These are phyloP conservation scores for Gorsachius magnificus DNA, from an alignment of 2,797 vertebrate species.

Conservation along the genomic window DNA sequence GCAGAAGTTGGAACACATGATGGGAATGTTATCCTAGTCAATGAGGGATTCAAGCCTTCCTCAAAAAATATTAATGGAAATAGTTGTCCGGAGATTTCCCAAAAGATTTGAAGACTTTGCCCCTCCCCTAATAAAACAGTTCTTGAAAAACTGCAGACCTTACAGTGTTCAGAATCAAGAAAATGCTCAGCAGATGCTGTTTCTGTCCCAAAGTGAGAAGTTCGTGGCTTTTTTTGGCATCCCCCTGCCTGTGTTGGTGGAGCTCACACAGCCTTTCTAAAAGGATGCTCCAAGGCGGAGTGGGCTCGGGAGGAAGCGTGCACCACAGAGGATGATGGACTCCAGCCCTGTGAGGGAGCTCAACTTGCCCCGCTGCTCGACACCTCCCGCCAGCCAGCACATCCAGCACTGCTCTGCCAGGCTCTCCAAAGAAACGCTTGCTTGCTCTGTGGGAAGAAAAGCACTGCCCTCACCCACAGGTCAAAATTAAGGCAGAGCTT, in stretches of 20 bases:
- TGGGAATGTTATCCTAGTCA: constrained; percentile 64
- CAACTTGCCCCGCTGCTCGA: background rate
- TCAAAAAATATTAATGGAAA: constrained; percentile 70
- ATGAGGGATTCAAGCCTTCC: constrained; percentile 53
- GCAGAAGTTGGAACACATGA: constrained; percentile 62
- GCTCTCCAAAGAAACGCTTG: background rate
- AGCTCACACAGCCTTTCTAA: constrained; percentile 5
- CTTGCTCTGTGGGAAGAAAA: background rate
- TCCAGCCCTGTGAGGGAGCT: background rate
- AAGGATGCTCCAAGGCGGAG: background rate
- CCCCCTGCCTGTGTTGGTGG: background rate
- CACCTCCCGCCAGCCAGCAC: background rate
- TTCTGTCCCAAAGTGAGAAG: constrained; percentile 1
- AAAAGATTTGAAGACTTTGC: constrained; percentile 58
- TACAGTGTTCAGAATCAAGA: constrained; percentile 30
- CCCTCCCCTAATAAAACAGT: constrained; percentile 31
- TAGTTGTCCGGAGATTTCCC: constrained; percentile 62
- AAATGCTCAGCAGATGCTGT: constrained; percentile 46
- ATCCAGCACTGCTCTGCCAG: background rate
- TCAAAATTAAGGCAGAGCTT: background rate
- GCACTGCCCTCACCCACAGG: background rate
- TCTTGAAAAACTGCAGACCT: constrained; percentile 52
- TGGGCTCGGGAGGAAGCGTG: background rate
- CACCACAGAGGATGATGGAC: background rate
- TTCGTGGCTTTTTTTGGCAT: background rate